Conservation (phyloP, 2,888 invertebrate species). For the Eristalis intricaria region DNA sequence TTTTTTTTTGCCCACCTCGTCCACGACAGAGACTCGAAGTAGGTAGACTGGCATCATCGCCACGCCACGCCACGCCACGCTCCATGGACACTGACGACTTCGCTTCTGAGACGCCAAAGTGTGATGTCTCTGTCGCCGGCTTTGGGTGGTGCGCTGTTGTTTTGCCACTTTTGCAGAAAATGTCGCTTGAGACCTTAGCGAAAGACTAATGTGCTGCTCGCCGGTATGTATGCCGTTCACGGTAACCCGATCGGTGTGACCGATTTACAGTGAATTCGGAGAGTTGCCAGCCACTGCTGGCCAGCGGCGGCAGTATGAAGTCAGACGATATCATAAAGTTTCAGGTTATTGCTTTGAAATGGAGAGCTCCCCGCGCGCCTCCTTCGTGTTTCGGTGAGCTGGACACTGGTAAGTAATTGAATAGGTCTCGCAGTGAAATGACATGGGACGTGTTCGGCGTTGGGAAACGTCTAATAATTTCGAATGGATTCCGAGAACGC, state of each 20-base stretch:
- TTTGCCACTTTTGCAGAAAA: constrained; percentile 55
- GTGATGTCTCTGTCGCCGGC: not conserved
- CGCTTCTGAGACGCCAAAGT: too few relatives aligned
- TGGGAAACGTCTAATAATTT: constrained; percentile 14
- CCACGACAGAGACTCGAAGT: constrained; percentile 5
- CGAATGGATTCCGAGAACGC: constrained; percentile 36
- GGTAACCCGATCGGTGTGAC: constrained; percentile 68
- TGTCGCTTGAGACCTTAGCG: constrained; percentile 55
- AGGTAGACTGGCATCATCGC: constrained; percentile 34
- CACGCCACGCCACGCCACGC: too few relatives aligned
- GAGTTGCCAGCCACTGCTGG: constrained; percentile 26
- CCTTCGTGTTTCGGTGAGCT: constrained; percentile 6
- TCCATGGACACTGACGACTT: too few relatives aligned
- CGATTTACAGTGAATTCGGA: constrained; percentile 64
- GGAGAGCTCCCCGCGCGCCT: constrained; percentile 46
- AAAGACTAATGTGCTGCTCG: constrained; percentile 13
- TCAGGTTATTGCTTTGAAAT: constrained; percentile 62
- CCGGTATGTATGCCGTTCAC: constrained; percentile 58
- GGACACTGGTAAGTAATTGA: constrained; percentile 53
- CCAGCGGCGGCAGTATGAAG: not conserved
- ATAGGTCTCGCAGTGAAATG: constrained; percentile 42
- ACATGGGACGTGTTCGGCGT: constrained; percentile 16
- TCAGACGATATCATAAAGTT: constrained; percentile 53
- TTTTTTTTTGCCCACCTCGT: too few relatives aligned
- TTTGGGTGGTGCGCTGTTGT: constrained; percentile 27